phyloP scores from a whole-genome alignment of 2,888 invertebrate species.

The Zeuzera pyrina region DNA sequence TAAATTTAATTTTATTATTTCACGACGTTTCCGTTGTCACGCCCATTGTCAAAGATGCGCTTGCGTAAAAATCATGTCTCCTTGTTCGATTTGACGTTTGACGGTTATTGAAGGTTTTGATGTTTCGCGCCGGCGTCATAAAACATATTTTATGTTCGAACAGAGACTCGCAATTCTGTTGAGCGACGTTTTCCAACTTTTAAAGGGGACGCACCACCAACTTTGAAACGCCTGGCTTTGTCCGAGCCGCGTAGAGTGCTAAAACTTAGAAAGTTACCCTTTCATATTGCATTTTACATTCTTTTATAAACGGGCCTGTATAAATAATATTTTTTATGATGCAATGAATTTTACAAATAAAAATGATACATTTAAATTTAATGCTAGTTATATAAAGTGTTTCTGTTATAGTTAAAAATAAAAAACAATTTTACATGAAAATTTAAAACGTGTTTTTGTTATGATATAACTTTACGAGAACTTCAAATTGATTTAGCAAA shows the following conservation, averaged over 20 bases:
- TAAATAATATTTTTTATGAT: too few species aligned
- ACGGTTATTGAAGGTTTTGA: constrained; percentile 53
- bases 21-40: constrained; percentile 17
- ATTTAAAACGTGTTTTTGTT: too few species aligned
- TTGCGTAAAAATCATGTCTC: constrained; percentile 33
- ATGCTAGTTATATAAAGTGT: too few species aligned
- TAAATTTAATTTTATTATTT: constrained; percentile 9
- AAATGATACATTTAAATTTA: too few species aligned
- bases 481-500: too few species aligned
- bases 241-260: constrained; percentile 40
- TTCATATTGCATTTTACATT: constrained; percentile 16
- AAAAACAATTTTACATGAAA: too few species aligned
- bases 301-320: too few species aligned
- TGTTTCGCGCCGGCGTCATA: constrained; percentile 55
- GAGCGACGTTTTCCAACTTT: constrained; percentile 48
- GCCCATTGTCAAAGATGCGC: constrained; percentile 22
- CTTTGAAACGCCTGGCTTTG: constrained; percentile 47
- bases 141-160: constrained; percentile 65
- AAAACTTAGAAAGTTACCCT: constrained; percentile 54
- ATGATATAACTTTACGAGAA: too few species aligned
- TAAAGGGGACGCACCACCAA: constrained; percentile 48
- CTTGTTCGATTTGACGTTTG: constrained; percentile 43
- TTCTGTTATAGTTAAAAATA: too few species aligned
- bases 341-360: too few species aligned
- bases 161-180: constrained; percentile 42